Evolutionary conservation across 1,140 invertebrate genomes (phyloP).

Genomic region (Hypothenemus hampei): DNA sequence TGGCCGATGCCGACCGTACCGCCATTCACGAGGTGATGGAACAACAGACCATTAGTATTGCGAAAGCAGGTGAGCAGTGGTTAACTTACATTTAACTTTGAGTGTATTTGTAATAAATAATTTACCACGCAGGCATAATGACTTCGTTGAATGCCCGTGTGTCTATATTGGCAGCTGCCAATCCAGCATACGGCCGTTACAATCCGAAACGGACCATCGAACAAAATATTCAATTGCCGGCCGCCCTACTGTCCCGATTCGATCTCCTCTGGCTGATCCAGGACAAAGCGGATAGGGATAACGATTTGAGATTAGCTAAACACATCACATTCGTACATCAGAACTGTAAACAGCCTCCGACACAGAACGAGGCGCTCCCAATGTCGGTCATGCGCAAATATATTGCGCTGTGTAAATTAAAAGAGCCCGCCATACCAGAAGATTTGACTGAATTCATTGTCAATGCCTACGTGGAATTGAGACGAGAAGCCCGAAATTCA

Average conservation of each 20-base stretch:
- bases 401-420: conserved; percentile 85
- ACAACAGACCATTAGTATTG: conserved; percentile 99
- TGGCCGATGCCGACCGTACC: conserved; percentile 93
- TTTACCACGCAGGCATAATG: conserved; percentile 98
- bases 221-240: conserved; percentile 96
- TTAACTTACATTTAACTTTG: neutral
- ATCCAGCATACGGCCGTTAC: conserved; percentile 97
- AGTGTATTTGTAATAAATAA: conserved; percentile 1
- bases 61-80: conserved; percentile 68
- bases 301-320: conserved; percentile 90
- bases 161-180: conserved; percentile 96
- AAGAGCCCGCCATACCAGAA: conserved; percentile 81
- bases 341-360: conserved; percentile 81
- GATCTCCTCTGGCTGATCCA: conserved; percentile 97
- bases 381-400: conserved; percentile 95
- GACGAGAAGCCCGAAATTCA: conserved; percentile 85
- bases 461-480: conserved; percentile 88
- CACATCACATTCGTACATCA: conserved; percentile 98
- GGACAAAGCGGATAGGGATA: conserved; percentile 88
- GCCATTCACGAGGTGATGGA: conserved; percentile 99
- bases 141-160: conserved; percentile 95
- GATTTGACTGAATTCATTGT: conserved; percentile 88
- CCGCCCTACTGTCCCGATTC: conserved; percentile 96
- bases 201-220: conserved; percentile 93
- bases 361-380: conserved; percentile 69